phyloP scores from a whole-genome alignment of 2,113 vertebrate species.

The Melospiza georgiana region DNA sequence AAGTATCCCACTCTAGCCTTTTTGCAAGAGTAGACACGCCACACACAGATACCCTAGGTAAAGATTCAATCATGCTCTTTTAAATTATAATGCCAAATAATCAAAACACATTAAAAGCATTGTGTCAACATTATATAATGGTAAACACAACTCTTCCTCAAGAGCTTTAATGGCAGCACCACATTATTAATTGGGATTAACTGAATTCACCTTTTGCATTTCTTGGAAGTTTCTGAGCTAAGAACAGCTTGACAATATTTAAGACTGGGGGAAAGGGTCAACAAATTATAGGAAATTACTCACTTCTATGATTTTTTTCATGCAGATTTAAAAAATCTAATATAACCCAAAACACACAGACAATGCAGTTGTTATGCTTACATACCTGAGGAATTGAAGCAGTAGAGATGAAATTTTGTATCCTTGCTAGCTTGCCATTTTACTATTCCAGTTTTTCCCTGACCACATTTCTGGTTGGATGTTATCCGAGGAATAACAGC shows the following conservation, averaged over 20 bases:
- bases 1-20: neutral
- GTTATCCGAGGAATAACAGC: constrained; percentile 81
- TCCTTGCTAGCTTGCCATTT: constrained; percentile 59
- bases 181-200: neutral
- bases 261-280: neutral
- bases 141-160: neutral
- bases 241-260: neutral
- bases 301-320: neutral
- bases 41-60: neutral
- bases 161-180: neutral
- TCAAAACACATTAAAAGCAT: neutral
- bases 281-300: neutral
- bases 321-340: neutral
- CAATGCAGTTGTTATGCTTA: neutral
- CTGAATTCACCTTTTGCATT: neutral
- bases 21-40: neutral
- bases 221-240: neutral
- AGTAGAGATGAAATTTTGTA: constrained; percentile 74
- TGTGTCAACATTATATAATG: neutral
- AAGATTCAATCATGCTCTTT: neutral
- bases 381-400: constrained; percentile 88
- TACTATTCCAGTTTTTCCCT: constrained; percentile 75
- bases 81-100: neutral
- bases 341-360: neutral
- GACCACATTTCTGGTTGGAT: constrained; percentile 80